A percentile compares a stretch with the other conserved stretches of the same genome.
These are phyloP conservation scores for Synergus japonicus DNA, from an alignment of 2,888 invertebrate species.

Conservation along the genomic window DNA sequence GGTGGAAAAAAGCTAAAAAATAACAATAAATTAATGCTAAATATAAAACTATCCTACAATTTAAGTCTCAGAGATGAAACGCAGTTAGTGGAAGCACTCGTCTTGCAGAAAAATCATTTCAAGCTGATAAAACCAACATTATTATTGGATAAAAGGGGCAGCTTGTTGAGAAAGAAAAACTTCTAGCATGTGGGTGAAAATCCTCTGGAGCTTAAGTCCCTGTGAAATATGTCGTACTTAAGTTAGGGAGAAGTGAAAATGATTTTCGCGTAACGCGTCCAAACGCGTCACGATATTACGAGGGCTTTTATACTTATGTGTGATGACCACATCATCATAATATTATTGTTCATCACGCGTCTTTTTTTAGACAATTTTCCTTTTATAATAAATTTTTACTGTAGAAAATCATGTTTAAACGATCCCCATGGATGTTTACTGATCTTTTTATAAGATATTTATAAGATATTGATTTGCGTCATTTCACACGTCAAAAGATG, in stretches of 20 bases:
- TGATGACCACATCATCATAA: not conserved
- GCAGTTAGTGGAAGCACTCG: no score
- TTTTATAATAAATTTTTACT: not conserved
- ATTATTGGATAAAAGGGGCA: conserved; percentile 27
- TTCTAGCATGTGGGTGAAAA: conserved; percentile 16
- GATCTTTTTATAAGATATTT: conserved; percentile 20
- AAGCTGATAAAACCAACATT: not conserved
- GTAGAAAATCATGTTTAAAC: not conserved
- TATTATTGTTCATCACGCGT: not conserved
- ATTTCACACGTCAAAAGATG: not conserved
- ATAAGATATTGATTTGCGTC: not conserved
- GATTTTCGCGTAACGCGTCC: conserved; percentile 16
- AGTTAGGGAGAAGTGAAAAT: conserved; percentile 32
- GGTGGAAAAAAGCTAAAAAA: no score
- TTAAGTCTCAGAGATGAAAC: not conserved
- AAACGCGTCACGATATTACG: conserved; percentile 13
- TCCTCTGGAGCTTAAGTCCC: not conserved
- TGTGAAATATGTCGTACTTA: conserved; percentile 21
- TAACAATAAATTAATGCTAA: no score
- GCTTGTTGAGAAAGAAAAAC: conserved; percentile 25
- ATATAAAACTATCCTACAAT: not conserved
- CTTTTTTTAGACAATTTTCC: not conserved
- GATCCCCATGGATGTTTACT: not conserved
- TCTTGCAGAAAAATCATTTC: not conserved
- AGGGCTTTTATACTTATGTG: not conserved